These are phyloP conservation scores for Apodemia hepburni DNA, from an alignment of 2,888 invertebrate species.

Conservation along the genomic window DNA sequence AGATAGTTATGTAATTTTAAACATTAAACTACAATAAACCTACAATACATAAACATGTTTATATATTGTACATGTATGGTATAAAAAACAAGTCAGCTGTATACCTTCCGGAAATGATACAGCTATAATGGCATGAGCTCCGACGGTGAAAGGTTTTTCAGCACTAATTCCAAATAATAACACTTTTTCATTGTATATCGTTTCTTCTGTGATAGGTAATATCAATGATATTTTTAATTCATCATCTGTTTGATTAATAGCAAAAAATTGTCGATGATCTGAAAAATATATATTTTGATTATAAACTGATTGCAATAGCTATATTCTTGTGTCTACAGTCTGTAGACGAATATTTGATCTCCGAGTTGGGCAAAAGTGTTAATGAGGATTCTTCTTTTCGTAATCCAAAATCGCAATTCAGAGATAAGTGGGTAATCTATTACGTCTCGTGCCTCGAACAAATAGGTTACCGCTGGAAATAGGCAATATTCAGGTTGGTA, in stretches of 20 bases:
- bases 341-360: too few relatives aligned
- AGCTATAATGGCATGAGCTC: neutral
- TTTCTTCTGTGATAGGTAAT: neutral
- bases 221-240: neutral
- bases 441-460: too few relatives aligned
- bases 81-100: neutral
- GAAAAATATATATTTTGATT: too few relatives aligned
- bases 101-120: neutral
- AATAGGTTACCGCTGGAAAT: too few relatives aligned
- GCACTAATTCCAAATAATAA: neutral
- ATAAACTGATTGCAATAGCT: constrained; percentile 33
- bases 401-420: too few relatives aligned
- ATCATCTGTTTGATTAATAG: neutral
- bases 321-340: constrained; percentile 27
- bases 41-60: constrained; percentile 21
- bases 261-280: constrained; percentile 19
- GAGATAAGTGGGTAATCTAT: too few relatives aligned
- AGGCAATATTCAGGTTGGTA: too few relatives aligned
- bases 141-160: neutral
- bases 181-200: neutral
- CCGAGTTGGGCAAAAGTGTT: too few relatives aligned
- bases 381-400: too few relatives aligned
- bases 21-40: too few relatives aligned
- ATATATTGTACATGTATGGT: neutral
- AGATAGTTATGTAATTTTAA: too few relatives aligned